A percentile compares a stretch with the other conserved stretches of the same genome.
Conservation (phyloP, 2,888 invertebrate species). For the Caenorhabditis doughertyi region DNA sequence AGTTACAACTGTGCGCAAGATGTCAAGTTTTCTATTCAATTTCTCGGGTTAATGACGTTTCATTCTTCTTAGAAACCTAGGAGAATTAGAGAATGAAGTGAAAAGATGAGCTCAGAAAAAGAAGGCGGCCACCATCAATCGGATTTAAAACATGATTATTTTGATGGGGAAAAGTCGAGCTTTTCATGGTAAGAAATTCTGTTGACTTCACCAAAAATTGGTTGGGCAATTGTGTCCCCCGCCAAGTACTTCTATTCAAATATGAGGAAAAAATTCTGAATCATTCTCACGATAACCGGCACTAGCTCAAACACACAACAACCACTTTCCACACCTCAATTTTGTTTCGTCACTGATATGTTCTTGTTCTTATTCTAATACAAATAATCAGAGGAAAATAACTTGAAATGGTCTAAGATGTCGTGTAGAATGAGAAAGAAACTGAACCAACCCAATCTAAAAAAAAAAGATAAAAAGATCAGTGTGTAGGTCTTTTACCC, state of each 20-base stretch:
- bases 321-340: slow-evolving; percentile 40
- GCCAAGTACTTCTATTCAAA: slow-evolving; percentile 55
- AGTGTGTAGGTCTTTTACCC: not conserved
- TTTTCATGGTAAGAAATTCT: not conserved
- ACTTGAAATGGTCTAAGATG: not conserved
- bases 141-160: slow-evolving; percentile 17
- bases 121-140: not conserved
- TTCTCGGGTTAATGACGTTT: slow-evolving; percentile 41
- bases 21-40: slow-evolving; percentile 36
- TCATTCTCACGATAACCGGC: slow-evolving; percentile 63
- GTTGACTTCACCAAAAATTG: slow-evolving; percentile 1
- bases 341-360: slow-evolving; percentile 56
- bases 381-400: not conserved
- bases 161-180: not conserved
- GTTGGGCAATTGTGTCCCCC: slow-evolving; percentile 17
- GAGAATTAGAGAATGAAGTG: not conserved
- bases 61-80: slow-evolving; percentile 28
- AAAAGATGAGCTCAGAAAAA: not conserved
- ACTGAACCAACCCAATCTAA: not conserved
- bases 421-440: not conserved
- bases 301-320: slow-evolving; percentile 52
- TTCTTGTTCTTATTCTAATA: slow-evolving; percentile 20
- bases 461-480: slow-evolving; percentile 42
- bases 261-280: slow-evolving; percentile 53
- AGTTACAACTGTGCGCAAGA: slow-evolving; percentile 60